Evolutionary conservation across 2,888 invertebrate genomes (phyloP).

Genomic region (Eucera pruinosa): DNA sequence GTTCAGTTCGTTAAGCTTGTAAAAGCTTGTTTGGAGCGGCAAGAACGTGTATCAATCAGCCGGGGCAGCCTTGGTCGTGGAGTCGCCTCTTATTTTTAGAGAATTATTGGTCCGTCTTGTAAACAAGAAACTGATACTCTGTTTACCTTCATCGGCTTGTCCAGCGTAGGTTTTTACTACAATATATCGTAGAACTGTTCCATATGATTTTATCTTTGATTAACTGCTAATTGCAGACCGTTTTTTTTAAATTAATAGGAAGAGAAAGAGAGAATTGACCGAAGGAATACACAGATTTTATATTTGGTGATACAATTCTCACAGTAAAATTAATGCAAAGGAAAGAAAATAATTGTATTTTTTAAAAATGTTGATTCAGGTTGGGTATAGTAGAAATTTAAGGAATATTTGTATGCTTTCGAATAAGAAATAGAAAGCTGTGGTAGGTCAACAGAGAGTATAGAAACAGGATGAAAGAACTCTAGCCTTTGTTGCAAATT

Average conservation of each 20-base stretch:
- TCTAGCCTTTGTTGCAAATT: not conserved
- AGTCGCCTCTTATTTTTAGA: conserved; percentile 43
- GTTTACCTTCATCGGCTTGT: conserved; percentile 12
- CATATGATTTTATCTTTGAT: not conserved
- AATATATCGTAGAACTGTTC: not conserved
- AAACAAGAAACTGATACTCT: conserved; percentile 45
- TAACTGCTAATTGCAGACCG: not conserved
- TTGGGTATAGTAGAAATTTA: not conserved
- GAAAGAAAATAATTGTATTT: no score
- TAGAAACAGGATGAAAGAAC: not conserved
- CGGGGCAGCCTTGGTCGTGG: conserved; percentile 26
- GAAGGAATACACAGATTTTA: no score
- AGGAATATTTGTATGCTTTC: not conserved
- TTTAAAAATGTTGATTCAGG: no score
- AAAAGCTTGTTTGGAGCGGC: conserved; percentile 13
- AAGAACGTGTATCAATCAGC: conserved; percentile 28
- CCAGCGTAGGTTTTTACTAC: not conserved
- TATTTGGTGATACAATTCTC: no score
- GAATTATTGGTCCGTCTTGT: conserved; percentile 41
- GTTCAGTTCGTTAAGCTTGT: conserved; percentile 18
- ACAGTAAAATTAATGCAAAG: no score
- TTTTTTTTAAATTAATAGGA: no score
- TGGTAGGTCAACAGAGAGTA: not conserved
- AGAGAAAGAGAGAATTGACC: no score
- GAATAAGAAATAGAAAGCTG: no score